Base-by-base conservation (phyloP, 2,113 vertebrate species). In the Perca fluviatilis region DNA sequence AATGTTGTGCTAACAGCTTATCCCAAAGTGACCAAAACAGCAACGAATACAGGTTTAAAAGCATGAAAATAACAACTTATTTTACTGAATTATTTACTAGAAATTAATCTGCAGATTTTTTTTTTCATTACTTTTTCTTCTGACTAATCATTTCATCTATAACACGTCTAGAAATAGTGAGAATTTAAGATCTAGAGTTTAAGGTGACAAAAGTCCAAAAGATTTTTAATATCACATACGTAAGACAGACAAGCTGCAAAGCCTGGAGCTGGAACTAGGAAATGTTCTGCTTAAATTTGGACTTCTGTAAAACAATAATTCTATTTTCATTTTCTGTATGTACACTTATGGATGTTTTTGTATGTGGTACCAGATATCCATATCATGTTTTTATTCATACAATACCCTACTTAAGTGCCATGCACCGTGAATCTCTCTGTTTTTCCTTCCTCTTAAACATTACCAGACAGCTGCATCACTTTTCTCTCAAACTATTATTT, bases 401-500 rank as follows among this genome's bases (percentile, higher is more conserved):
- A 51, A 6, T 8, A 10, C 18, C 16, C 50, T 19, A 21, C 5
- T 58, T 25, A 25, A 27, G 23, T 27, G 12, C 2, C 12, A 27
- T 27, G 23, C 40, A 43, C 9, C 10, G 9, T 43, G 40, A 43
- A 43, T 43, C 73, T 71, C 36, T 49, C 6, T 2, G 2, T 56
- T 27, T 43, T 57, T 67, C 56, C 47, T 76, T 74, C 77, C 73
- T 72, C 40, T 80, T 82, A 74, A 69, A 84, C 81, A 46, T 81
- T 23, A 78, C 57, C 81, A 80, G 12, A 81, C 86, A 85, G 77
- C 90, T 87, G 90, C 77, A 86, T 79, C 85, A 40, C 27, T 85
- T 80, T 75, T 49, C 51, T 83, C 75, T 57, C 69, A 53, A 73
- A 66, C 47, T 63, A 60, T 57, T 30, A 73, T 83, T 72, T 64